These are phyloP conservation scores for Aspidoscelis tigris DNA, from an alignment of 2,113 vertebrate genomes.

Conservation along the genomic window DNA sequence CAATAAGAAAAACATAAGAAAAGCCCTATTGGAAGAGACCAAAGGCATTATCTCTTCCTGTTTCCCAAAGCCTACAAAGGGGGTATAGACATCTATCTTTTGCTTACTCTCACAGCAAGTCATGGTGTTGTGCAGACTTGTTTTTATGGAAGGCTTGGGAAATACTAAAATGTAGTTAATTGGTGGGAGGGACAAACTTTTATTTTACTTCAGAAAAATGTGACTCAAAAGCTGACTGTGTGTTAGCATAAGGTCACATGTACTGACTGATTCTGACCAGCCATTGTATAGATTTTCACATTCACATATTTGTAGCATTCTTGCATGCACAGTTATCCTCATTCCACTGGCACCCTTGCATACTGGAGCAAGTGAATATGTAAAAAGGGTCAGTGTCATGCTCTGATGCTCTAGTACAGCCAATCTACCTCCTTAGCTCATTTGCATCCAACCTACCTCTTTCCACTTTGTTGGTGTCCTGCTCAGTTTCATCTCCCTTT, in stretches of 20 bases:
- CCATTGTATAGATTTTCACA: neutral
- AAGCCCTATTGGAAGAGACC: too few relatives aligned
- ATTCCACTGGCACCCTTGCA: neutral
- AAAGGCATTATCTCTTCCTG: too few relatives aligned
- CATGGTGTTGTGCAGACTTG: too few relatives aligned
- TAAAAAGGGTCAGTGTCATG: neutral
- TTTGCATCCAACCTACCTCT: neutral
- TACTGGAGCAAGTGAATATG: too few relatives aligned
- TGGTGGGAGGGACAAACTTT: neutral
- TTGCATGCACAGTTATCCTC: neutral
- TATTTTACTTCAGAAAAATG: neutral
- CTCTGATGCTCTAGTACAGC: neutral
- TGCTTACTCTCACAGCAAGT: too few relatives aligned
- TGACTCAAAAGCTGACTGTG: neutral
- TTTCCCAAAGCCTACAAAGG: too few relatives aligned
- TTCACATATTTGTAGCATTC: neutral
- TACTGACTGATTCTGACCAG: neutral
- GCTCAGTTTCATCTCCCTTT: conserved; percentile 10
- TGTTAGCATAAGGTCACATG: neutral
- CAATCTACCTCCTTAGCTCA: neutral
- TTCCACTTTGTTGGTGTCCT: neutral
- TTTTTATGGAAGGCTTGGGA: too few relatives aligned
- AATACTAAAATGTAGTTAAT: too few relatives aligned
- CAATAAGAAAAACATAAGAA: too few relatives aligned
- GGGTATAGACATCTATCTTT: too few relatives aligned